These are phyloP conservation scores for Anthoscopus minutus DNA, from an alignment of 2,113 vertebrate genomes.

Conservation along the genomic window DNA sequence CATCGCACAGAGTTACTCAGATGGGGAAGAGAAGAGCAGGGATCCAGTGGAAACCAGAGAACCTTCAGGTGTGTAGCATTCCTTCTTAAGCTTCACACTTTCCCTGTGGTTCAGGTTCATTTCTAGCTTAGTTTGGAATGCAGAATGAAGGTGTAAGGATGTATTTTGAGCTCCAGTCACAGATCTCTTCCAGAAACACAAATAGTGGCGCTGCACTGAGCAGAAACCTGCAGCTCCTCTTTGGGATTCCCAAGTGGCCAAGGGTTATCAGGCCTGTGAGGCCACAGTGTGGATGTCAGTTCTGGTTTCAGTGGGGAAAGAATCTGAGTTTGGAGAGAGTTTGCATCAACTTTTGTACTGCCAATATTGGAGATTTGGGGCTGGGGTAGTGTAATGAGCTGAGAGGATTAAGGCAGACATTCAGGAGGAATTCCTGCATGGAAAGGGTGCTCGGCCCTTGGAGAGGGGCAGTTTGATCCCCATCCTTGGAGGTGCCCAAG, in stretches of 20 bases:
- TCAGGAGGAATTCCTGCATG: neutral
- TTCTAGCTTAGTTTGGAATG: neutral
- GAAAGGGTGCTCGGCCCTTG: neutral
- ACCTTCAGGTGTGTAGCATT: conserved; percentile 65
- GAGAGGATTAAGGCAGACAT: neutral
- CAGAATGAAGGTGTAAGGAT: neutral
- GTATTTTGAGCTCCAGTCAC: neutral
- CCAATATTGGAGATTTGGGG: rapidly evolving
- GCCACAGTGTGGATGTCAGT: neutral
- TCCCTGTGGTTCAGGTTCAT: neutral
- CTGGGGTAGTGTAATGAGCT: neutral
- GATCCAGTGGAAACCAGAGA: conserved; percentile 68
- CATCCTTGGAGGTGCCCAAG: neutral
- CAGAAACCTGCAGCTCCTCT: neutral
- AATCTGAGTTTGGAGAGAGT: neutral
- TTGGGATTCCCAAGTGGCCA: neutral
- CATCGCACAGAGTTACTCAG: conserved; percentile 71
- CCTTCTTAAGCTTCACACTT: no score
- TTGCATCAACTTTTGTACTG: neutral
- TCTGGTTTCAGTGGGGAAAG: neutral
- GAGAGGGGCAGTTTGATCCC: neutral
- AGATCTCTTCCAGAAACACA: neutral
- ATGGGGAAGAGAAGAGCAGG: conserved; percentile 71
- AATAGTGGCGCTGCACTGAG: neutral
- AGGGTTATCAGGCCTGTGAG: neutral